phyloP scores from a whole-genome alignment of 2,113 vertebrate species.

The Phrynosoma platyrhinos region DNA sequence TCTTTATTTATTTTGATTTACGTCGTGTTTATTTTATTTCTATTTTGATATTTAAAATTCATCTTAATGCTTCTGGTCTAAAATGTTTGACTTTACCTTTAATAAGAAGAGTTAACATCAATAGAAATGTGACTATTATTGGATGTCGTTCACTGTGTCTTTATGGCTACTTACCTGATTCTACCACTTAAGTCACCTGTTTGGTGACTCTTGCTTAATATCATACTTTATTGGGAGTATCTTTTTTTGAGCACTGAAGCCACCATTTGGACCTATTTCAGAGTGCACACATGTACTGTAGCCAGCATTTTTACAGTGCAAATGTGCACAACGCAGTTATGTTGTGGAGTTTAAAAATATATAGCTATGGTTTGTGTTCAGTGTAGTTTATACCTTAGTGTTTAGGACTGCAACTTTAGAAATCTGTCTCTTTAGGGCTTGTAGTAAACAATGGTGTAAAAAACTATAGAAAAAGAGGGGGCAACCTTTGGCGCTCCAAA shows the following conservation, averaged over 20 bases:
- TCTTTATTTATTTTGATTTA: background rate
- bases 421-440: background rate
- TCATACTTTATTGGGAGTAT: background rate
- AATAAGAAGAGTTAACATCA: background rate
- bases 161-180: background rate
- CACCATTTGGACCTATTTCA: background rate
- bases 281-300: background rate
- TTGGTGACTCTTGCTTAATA: background rate
- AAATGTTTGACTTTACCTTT: background rate
- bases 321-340: background rate
- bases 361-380: background rate
- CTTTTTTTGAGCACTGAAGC: background rate
- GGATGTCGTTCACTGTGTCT: background rate
- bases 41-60: background rate
- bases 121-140: background rate
- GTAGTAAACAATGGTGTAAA: background rate
- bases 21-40: background rate
- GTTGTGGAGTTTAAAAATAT: background rate
- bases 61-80: too few species aligned
- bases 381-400: background rate
- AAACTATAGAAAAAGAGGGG: background rate
- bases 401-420: background rate
- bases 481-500: background rate
- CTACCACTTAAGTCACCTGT: background rate
- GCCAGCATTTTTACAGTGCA: background rate